Evolutionary conservation across 2,888 invertebrate species (phyloP).

Genomic region (Sphaerophoria taeniata): DNA sequence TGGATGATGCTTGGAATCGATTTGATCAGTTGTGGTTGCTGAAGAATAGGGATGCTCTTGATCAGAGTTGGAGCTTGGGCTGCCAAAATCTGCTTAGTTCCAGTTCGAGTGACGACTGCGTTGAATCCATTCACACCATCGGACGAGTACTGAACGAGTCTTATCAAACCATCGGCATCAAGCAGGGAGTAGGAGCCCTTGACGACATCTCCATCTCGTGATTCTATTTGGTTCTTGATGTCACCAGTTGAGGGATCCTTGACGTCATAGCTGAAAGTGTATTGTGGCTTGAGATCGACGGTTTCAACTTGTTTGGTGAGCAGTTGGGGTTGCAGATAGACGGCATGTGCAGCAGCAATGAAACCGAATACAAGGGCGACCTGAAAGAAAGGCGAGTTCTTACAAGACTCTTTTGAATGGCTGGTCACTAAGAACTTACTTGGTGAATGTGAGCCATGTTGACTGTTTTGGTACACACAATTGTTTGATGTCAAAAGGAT

Average conservation of each 20-base stretch:
- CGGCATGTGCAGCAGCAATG: conserved; percentile 23
- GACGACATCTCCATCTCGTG: conserved; percentile 82
- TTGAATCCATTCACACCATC: conserved; percentile 83
- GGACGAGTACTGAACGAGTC: conserved; percentile 83
- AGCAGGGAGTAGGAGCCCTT: conserved; percentile 82
- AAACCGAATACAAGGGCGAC: conserved; percentile 31
- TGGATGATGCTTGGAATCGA: conserved; percentile 35
- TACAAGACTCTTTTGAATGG: not conserved
- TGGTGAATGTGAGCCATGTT: conserved; percentile 47
- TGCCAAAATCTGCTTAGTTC: conserved; percentile 65
- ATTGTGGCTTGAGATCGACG: conserved; percentile 65
- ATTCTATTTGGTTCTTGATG: conserved; percentile 82
- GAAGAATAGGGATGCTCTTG: conserved; percentile 21
- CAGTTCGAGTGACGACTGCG: conserved; percentile 82
- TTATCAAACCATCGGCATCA: conserved; percentile 82
- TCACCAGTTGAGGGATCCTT: conserved; percentile 82
- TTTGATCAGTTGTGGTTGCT: conserved; percentile 16
- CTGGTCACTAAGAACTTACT: conserved; percentile 19
- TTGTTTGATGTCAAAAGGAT: conserved; percentile 46
- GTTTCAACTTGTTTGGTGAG: conserved; percentile 55
- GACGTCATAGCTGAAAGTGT: conserved; percentile 80
- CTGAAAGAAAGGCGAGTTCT: conserved; percentile 1
- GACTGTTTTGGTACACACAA: conserved; percentile 19
- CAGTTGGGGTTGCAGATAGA: conserved; percentile 33
- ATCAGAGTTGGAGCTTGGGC: conserved; percentile 47